These are phyloP conservation scores for Gymnarchus niloticus DNA, from an alignment of 2,113 vertebrate species.

Conservation along the genomic window DNA sequence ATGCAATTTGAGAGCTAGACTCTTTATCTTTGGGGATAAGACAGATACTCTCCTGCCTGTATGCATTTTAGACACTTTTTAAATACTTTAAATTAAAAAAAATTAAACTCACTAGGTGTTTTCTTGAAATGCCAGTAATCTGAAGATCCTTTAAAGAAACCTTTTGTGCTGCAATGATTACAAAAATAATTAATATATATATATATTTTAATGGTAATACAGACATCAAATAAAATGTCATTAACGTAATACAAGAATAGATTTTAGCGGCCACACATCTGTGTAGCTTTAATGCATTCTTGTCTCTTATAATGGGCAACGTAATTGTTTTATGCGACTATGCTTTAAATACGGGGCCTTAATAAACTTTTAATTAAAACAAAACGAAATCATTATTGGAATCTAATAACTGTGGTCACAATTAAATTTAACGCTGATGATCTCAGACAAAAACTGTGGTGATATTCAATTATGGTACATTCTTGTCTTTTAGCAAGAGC, in stretches of 20 bases:
- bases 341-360: not conserved
- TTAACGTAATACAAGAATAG: not conserved
- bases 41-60: not conserved
- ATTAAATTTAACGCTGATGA: slow-evolving; percentile 5
- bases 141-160: not conserved
- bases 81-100: not conserved
- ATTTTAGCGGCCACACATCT: not conserved
- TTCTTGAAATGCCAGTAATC: not conserved
- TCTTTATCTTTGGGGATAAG: slow-evolving; percentile 28
- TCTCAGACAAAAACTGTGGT: not conserved
- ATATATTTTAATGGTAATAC: not conserved
- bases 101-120: not conserved
- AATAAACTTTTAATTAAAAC: not conserved
- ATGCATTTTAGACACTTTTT: slow-evolving; percentile 1
- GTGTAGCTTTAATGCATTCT: not conserved
- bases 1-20: slow-evolving; percentile 28
- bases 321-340: not conserved
- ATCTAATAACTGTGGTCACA: not conserved
- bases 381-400: not conserved
- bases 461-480: not conserved
- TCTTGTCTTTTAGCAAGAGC: not conserved
- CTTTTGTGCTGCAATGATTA: not conserved
- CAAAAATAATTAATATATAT: not conserved
- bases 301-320: not conserved
- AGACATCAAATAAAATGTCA: not conserved